These are phyloP conservation scores for Stylophora pistillata DNA, from an alignment of 64 coral and sea anemone species.

Conservation along the genomic window DNA sequence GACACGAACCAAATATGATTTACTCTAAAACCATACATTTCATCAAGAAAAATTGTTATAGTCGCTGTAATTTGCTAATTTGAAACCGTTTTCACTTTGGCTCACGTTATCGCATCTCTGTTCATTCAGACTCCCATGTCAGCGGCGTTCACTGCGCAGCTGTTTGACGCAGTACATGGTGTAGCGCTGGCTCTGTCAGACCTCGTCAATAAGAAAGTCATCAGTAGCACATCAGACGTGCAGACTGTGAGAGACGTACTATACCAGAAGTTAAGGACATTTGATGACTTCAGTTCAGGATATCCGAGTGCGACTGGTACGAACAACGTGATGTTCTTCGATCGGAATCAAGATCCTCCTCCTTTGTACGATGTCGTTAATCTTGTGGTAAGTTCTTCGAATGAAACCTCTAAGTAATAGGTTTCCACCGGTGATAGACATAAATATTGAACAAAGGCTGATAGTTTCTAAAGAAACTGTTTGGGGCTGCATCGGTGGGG, in stretches of 20 bases:
- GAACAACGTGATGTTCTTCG: slow-evolving; percentile 86
- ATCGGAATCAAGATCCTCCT: slow-evolving; percentile 76
- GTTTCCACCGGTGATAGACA: too few relatives aligned
- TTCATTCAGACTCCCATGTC: slow-evolving; percentile 68
- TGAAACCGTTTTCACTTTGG: not conserved
- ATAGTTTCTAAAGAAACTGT: too few relatives aligned
- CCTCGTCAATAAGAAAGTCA: slow-evolving; percentile 88
- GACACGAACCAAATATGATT: too few relatives aligned
- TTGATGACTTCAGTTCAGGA: slow-evolving; percentile 59
- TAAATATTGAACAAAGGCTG: too few relatives aligned
- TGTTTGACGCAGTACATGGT: slow-evolving; percentile 94
- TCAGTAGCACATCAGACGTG: slow-evolving; percentile 77
- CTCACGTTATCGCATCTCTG: not conserved
- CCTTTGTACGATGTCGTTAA: slow-evolving; percentile 93
- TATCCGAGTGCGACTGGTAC: slow-evolving; percentile 90
- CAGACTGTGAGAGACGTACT: slow-evolving; percentile 84
- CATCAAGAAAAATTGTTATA: too few relatives aligned
- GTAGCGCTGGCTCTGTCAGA: slow-evolving; percentile 92
- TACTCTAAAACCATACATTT: too few relatives aligned
- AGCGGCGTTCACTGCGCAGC: slow-evolving; percentile 77
- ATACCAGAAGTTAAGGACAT: slow-evolving; percentile 77
- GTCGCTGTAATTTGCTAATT: too few relatives aligned
- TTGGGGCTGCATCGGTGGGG: too few relatives aligned
- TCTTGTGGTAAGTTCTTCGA: slow-evolving; percentile 65
- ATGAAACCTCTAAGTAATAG: too few relatives aligned